Base-by-base conservation (phyloP, 2,888 invertebrate species). In the Diarsia brunnea region DNA sequence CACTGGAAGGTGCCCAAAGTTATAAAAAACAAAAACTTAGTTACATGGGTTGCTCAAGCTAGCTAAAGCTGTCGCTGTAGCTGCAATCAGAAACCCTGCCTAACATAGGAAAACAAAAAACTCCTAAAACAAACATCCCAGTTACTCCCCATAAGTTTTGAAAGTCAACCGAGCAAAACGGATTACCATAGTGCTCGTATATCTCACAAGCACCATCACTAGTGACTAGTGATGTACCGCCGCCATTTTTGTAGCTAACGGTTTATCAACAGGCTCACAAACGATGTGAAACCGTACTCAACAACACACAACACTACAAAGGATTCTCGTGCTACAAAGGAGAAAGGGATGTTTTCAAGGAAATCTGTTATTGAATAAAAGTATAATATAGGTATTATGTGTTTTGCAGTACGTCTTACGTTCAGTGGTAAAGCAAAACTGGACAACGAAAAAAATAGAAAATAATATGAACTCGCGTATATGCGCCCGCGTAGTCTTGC, bases 161-260 rank as follows among this genome's bases (percentile, higher is more conserved):
- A 81, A 68, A 83, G 74, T 68, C 73, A 84, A 69, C 79, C 69
- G 77, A 85, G 86, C 38, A 74, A 79, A 84, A 84, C 66, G 27
- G 63, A 85, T 85, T 79, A 81, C 79, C 77, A n/a, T 47, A 65
- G 73, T 53, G 69, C 81, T 81, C 73, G 65, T 71, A 55, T 75
- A 69, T 60, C 72, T 74, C 69, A 70, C 81, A 69, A 65, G 47
- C 51, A 19, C 79, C 79, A 72, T 68, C 79, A 78, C 72, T 79
- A 61, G 73, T 75, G 85, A 78, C 64, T 78, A 68, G 77, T 85
- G 85, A 85, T 78, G 77, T 81, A 83, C 74, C 31, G 58, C 45
- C 55, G 53, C 79, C 77, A 81, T 81, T 85, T 85, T 85, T 85
- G 76, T 67, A 71, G 64, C 72, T 58, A 73, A 73, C 73, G 27